phyloP scores from a whole-genome alignment of 2,797 vertebrate genomes.

The Anisognathus igniventris region DNA sequence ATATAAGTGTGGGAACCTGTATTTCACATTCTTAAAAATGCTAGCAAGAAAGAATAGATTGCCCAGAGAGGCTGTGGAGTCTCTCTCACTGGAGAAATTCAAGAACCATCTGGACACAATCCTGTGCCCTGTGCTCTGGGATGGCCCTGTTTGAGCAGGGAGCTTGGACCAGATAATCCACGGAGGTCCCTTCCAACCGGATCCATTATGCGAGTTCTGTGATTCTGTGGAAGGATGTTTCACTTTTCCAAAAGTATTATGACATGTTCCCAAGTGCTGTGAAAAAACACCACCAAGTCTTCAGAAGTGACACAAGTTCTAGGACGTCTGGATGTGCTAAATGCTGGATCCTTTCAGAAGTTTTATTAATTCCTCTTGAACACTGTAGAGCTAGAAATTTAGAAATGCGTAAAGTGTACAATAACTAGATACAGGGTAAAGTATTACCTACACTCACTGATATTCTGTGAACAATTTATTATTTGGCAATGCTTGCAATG shows the following conservation, averaged over 20 bases:
- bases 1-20: neutral
- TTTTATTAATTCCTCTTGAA: neutral
- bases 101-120: neutral
- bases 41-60: neutral
- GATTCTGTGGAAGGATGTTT: neutral
- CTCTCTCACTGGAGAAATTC: neutral
- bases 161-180: neutral
- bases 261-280: neutral
- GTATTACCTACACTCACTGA: neutral
- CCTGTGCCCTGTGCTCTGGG: neutral
- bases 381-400: neutral
- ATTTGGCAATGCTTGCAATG: neutral
- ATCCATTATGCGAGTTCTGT: neutral
- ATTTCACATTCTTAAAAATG: neutral
- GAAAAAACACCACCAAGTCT: neutral
- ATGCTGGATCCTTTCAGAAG: neutral
- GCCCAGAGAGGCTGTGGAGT: neutral
- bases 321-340: neutral
- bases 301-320: neutral
- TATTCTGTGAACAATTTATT: neutral
- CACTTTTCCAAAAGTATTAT: neutral
- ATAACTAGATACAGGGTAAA: neutral
- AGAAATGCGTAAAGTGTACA: neutral
- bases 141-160: neutral
- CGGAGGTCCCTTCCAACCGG: accelerated